Base-by-base conservation (phyloP, 2,113 vertebrate genomes). In the Menura novaehollandiae region DNA sequence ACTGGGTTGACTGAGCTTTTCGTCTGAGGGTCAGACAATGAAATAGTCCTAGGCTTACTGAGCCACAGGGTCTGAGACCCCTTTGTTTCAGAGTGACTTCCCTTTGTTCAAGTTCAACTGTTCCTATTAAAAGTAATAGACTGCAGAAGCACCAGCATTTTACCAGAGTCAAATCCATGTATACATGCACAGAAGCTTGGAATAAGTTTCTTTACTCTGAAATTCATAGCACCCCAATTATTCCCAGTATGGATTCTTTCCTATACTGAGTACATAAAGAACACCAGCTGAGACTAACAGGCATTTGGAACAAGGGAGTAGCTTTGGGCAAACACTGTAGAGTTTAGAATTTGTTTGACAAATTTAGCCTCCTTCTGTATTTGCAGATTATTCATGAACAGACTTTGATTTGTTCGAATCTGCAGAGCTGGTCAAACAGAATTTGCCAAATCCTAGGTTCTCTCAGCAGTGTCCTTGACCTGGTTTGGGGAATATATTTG, bases 361-460 rank as follows among this genome's bases (percentile, higher is more conserved):
- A 94, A 91, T 90, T 81, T 63, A 88, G 59, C 22, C 8, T 94
- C 77, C 66, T 91, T 73, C 81, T 79, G 24, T 77, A 67, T 96
- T 94, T 93, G 66, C 71, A 83, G 91, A 93, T 88, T 91, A 91
- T 67, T 96, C 46, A 51, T 64, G 62, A 93, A 66, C 58, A 91
- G 62, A 58, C 37, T 91, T 94, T 43, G 69, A 85, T 94, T 94
- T 82, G 58, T 66, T 82, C 0, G 0, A 93, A 85, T 93, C 72
- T 89, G 74, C 66, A 62, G 66, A 76, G 49, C 26, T 89, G 89
- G 89, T 64, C 87, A 89, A 91, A 92, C n/a, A 94, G 64, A 92
- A 88, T 90, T 89, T 89, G 62, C 62, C 85, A 96, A 62, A 90
- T 66, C 71, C 43, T 43, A 46, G 35, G 9, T 77, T 76, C 23